Evolutionary conservation across 2,113 vertebrate species (phyloP).

Genomic region (Petaurus breviceps): DNA sequence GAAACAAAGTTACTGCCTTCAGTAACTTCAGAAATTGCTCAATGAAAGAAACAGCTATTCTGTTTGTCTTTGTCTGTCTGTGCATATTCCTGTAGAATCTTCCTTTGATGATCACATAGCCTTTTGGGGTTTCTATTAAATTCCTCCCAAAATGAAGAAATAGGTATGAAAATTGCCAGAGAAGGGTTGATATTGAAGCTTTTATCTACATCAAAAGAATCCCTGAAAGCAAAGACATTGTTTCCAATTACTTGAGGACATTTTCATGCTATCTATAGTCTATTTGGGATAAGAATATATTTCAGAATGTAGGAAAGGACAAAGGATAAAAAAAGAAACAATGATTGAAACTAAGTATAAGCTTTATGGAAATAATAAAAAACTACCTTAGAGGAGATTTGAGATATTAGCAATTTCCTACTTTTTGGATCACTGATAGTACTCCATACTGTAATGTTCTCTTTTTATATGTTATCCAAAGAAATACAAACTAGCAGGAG

Average conservation of each 20-base stretch:
- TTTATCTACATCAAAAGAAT: slow-evolving; percentile 15
- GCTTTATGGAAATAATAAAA: slow-evolving; percentile 1
- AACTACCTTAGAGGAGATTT: slow-evolving; percentile 17
- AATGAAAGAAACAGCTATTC: background rate
- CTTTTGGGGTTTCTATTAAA: background rate
- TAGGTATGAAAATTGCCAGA: background rate
- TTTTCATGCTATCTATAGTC: slow-evolving; percentile 21
- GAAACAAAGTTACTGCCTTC: slow-evolving; percentile 1
- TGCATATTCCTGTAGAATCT: background rate
- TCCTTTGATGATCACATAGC: background rate
- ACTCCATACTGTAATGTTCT: background rate
- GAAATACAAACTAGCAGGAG: slow-evolving; percentile 24
- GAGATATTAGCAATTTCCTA: slow-evolving; percentile 27
- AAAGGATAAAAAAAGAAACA: slow-evolving; percentile 1
- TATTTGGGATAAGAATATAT: slow-evolving; percentile 4
- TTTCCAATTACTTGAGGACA: slow-evolving; percentile 3
- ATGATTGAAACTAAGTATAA: slow-evolving; percentile 24
- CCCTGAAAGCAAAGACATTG: slow-evolving; percentile 34
- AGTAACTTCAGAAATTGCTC: slow-evolving; percentile 28
- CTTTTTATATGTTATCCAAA: slow-evolving; percentile 20
- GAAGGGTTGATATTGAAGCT: background rate
- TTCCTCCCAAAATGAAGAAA: slow-evolving; percentile 16
- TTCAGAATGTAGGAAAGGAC: background rate
- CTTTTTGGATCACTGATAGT: slow-evolving; percentile 7
- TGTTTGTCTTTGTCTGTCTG: background rate